Conservation (phyloP, 2,113 vertebrate genomes). For the Seriola dumerili region DNA sequence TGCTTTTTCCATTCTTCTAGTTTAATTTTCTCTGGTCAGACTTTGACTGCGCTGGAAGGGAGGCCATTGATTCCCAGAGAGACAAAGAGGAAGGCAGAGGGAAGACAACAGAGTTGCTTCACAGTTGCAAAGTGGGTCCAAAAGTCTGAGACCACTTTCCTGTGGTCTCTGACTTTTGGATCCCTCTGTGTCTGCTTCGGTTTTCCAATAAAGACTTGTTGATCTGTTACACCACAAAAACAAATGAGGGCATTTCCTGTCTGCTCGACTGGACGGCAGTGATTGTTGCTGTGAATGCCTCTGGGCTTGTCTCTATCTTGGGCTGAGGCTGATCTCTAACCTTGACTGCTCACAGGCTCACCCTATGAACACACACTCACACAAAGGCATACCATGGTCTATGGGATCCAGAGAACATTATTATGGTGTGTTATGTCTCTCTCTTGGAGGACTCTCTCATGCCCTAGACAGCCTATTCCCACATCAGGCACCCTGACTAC, state of each 20-base stretch:
- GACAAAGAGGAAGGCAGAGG: slow-evolving; percentile 29
- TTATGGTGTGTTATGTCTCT: slow-evolving; percentile 56
- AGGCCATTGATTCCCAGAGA: slow-evolving; percentile 44
- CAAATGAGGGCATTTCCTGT: slow-evolving; percentile 8
- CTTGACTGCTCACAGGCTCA: slow-evolving; percentile 15
- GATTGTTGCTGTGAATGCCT: slow-evolving; percentile 39
- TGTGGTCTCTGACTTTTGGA: no score
- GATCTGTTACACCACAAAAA: slow-evolving; percentile 8
- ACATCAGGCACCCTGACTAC: slow-evolving; percentile 3
- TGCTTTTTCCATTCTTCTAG: slow-evolving; percentile 31
- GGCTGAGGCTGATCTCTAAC: slow-evolving; percentile 41
- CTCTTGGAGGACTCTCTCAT: slow-evolving; percentile 23
- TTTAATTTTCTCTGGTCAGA: slow-evolving; percentile 53
- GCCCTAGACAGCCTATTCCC: slow-evolving; percentile 38
- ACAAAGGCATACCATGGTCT: slow-evolving; percentile 19
- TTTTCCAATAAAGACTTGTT: slow-evolving; percentile 28
- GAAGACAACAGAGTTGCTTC: slow-evolving; percentile 6
- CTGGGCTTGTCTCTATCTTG: slow-evolving; percentile 33
- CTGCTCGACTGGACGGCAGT: slow-evolving; percentile 18
- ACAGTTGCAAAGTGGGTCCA: not conserved
- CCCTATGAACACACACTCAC: not conserved
- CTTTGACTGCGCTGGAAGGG: slow-evolving; percentile 40
- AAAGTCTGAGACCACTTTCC: no score
- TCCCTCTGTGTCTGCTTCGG: not conserved
- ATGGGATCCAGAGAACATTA: slow-evolving; percentile 33